phyloP scores from a whole-genome alignment of 2,888 invertebrate genomes.

The Heliconius ethilla region DNA sequence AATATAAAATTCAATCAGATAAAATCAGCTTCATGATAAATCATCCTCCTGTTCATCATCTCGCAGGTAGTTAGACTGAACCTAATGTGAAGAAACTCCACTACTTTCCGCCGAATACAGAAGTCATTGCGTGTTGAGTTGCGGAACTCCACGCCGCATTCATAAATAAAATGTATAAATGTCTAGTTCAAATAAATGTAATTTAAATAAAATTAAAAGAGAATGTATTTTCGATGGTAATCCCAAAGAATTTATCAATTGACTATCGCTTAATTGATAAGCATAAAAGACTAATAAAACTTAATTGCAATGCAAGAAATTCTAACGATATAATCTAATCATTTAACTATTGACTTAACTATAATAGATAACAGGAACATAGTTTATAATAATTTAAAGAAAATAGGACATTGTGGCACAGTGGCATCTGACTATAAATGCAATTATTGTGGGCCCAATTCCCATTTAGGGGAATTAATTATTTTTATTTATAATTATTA shows the following conservation, averaged over 20 bases:
- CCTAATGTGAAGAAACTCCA: too few relatives aligned
- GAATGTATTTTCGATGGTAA: neutral
- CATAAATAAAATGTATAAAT: too few relatives aligned
- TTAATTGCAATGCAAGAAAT: neutral
- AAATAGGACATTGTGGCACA: neutral
- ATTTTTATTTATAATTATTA: too few relatives aligned
- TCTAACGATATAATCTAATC: conserved; percentile 9
- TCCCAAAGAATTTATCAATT: neutral
- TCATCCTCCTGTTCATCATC: too few relatives aligned
- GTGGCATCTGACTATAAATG: neutral
- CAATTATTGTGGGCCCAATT: neutral
- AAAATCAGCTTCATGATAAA: too few relatives aligned
- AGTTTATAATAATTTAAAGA: conserved; percentile 10
- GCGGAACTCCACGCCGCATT: too few relatives aligned
- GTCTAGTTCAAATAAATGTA: too few relatives aligned
- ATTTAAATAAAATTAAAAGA: neutral
- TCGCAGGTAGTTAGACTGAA: too few relatives aligned
- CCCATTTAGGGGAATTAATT: neutral
- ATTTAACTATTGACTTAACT: conserved; percentile 9
- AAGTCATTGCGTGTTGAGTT: too few relatives aligned
- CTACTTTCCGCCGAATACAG: too few relatives aligned
- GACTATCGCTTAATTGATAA: neutral
- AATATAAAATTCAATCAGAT: too few relatives aligned
- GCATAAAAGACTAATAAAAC: neutral
- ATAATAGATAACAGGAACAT: neutral